Evolutionary conservation across 2,797 vertebrate genomes (phyloP).

Genomic region (Sternotherus odoratus): DNA sequence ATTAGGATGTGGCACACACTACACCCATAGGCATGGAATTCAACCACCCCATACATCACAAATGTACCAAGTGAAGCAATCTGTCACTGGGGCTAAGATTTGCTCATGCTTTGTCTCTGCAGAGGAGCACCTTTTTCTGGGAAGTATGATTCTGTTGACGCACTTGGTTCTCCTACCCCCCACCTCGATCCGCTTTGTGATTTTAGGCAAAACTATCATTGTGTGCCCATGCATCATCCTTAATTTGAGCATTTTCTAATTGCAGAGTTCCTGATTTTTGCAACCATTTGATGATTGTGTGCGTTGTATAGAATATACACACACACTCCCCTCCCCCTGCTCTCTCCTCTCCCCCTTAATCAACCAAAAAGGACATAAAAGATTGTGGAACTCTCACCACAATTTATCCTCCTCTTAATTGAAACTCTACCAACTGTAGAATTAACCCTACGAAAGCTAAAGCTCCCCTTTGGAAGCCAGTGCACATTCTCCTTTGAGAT

Average conservation of each 20-base stretch:
- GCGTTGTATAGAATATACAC: fast-evolving
- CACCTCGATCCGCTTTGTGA: fast-evolving
- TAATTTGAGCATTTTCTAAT: not conserved
- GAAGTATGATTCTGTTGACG: not conserved
- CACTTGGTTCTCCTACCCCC: fast-evolving
- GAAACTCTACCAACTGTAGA: not conserved
- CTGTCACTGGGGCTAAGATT: not conserved
- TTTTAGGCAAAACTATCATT: fast-evolving
- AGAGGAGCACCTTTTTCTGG: not conserved
- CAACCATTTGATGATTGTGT: not conserved
- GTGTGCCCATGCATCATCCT: fast-evolving
- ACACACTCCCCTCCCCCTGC: fast-evolving
- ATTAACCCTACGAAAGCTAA: not conserved
- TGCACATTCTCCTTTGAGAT: fast-evolving
- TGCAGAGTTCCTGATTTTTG: not conserved
- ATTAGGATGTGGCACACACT: not conserved
- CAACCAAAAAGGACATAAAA: not conserved
- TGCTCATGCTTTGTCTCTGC: fast-evolving
- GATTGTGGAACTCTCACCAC: not conserved
- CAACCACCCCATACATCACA: fast-evolving
- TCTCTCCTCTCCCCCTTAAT: not conserved
- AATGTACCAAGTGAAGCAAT: fast-evolving
- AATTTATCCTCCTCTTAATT: not conserved
- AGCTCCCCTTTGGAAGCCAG: not conserved
- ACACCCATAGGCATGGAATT: fast-evolving